phyloP scores from a whole-genome alignment of 2,113 vertebrate genomes.

The Arvicanthis niloticus region DNA sequence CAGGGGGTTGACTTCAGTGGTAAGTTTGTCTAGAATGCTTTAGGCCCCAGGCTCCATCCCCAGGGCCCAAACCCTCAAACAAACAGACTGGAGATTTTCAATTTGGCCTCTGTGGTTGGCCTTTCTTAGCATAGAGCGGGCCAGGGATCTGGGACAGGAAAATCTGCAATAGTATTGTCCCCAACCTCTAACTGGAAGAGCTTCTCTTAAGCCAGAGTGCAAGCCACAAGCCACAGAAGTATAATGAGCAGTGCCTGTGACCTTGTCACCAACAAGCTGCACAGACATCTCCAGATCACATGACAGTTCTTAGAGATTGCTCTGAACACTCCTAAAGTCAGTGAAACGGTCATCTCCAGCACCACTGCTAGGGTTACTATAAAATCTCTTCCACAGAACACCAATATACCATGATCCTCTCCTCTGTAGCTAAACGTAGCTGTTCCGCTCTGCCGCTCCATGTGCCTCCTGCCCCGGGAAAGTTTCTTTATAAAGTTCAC shows the following conservation, averaged over 20 bases:
- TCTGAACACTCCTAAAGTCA: slow-evolving; percentile 49
- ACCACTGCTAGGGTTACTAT: background rate
- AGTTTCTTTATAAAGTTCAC: background rate
- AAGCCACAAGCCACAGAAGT: slow-evolving; percentile 38
- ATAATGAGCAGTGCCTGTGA: slow-evolving; percentile 16
- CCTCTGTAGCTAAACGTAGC: background rate
- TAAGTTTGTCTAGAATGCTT: background rate
- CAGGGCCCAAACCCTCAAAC: background rate
- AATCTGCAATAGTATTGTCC: background rate
- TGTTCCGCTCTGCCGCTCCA: background rate
- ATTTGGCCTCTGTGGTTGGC: background rate
- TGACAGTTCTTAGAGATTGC: background rate
- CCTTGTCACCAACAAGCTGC: slow-evolving; percentile 56
- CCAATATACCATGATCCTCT: background rate
- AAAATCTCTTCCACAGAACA: background rate
- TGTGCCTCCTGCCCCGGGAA: background rate
- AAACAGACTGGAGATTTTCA: background rate
- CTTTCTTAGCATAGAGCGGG: background rate
- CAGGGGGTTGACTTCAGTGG: background rate
- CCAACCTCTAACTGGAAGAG: slow-evolving; percentile 7
- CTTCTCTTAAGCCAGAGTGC: background rate
- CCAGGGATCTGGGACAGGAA: background rate
- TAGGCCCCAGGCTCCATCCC: background rate
- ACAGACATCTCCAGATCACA: background rate
- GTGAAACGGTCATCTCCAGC: background rate